These are phyloP conservation scores for Pemphredon lugubris DNA, from an alignment of 2,888 invertebrate species.

Conservation along the genomic window DNA sequence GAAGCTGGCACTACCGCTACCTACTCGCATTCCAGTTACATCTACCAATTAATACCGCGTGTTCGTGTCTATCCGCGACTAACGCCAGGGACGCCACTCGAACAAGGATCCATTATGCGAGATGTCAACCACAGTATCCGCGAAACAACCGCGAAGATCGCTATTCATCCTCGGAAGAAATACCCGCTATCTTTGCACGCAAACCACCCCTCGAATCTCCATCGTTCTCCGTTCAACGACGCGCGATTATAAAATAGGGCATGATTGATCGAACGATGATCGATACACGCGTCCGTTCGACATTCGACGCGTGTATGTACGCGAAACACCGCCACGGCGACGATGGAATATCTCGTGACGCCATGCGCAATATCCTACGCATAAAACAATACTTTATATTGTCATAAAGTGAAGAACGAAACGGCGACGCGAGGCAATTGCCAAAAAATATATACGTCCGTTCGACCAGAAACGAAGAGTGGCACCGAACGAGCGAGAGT, in stretches of 20 bases:
- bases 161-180: background rate
- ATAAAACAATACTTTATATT: too few species aligned
- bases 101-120: background rate
- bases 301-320: too few species aligned
- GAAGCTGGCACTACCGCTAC: background rate
- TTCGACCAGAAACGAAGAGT: too few species aligned
- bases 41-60: conserved; percentile 25
- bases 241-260: background rate
- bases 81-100: conserved; percentile 14
- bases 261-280: too few species aligned
- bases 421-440: too few species aligned
- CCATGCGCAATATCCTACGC: too few species aligned
- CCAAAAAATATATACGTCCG: too few species aligned
- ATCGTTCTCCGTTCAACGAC: background rate
- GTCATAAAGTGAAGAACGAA: too few species aligned
- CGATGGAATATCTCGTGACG: too few species aligned
- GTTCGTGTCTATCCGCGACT: conserved; percentile 13
- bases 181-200: background rate
- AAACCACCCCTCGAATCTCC: background rate
- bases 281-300: too few species aligned
- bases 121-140: conserved; percentile 6
- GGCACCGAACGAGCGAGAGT: too few species aligned
- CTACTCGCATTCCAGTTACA: conserved; percentile 31
- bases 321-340: too few species aligned
- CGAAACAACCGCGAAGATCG: background rate